Evolutionary conservation across 2,888 invertebrate species (phyloP).

Genomic region (Limnephilus rhombicus): DNA sequence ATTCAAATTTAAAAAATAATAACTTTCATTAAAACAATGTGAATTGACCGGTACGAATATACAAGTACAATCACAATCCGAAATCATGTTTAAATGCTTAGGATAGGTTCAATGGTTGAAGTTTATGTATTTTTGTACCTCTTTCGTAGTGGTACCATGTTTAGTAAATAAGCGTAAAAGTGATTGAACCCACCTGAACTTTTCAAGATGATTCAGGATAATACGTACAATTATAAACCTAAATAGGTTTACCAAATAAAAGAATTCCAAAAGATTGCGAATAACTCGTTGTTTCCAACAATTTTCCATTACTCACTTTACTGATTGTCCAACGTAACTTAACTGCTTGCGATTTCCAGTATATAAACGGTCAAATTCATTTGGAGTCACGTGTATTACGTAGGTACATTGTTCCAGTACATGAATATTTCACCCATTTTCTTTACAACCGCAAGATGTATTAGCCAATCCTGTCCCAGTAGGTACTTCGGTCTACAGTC

Average conservation of each 20-base stretch:
- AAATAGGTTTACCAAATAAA: neutral
- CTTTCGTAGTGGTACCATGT: no score
- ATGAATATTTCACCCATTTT: conserved; percentile 14
- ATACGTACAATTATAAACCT: neutral
- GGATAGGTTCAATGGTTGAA: neutral
- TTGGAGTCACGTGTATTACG: neutral
- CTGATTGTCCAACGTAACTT: neutral
- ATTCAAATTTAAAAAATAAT: no score
- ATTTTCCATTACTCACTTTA: neutral
- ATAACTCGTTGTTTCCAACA: neutral
- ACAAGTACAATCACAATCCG: neutral
- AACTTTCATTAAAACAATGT: neutral
- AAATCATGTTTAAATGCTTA: neutral
- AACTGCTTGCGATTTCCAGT: neutral
- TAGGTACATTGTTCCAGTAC: neutral
- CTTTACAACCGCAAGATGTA: conserved; percentile 34
- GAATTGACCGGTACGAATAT: neutral
- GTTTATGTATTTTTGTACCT: neutral
- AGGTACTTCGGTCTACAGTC: neutral
- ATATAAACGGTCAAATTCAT: neutral
- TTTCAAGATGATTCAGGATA: neutral
- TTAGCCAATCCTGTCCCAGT: neutral
- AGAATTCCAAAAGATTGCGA: neutral
- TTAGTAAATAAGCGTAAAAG: neutral
- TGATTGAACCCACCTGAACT: neutral